Conservation (phyloP, 2,113 vertebrate species). For the Tetraodon nigroviridis region DNA sequence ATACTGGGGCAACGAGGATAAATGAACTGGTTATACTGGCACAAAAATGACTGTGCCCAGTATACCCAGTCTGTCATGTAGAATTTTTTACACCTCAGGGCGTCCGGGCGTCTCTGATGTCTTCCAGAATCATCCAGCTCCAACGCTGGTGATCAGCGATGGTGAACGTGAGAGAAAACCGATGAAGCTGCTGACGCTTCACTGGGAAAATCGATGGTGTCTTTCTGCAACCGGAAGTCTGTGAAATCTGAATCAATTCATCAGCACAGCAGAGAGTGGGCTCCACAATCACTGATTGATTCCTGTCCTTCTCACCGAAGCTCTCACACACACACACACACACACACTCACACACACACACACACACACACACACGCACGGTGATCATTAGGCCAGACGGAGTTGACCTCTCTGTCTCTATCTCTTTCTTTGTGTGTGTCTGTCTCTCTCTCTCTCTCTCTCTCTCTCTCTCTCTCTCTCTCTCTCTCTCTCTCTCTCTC, state of each 20-base stretch:
- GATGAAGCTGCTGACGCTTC: not conserved
- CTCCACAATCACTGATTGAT: conserved; percentile 50
- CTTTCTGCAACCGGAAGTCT: conserved; percentile 27
- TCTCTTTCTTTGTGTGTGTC: no score
- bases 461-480: not conserved
- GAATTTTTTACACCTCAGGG: no score
- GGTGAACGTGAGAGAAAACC: no score
- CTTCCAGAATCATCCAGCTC: no score
- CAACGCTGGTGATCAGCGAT: no score
- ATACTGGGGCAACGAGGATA: no score
- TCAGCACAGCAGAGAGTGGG: conserved; percentile 28
- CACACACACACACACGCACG: no score
- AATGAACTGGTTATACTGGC: no score
- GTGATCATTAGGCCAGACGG: conserved; percentile 49
- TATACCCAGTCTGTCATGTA: no score
- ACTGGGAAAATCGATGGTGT: conserved; percentile 18
- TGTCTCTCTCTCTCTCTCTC: no score
- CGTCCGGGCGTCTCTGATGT: no score
- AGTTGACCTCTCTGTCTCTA: conserved; percentile 6
- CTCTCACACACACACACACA: conserved; percentile 3
- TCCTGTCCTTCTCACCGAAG: conserved; percentile 44
- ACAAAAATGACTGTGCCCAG: no score
- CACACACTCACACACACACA: conserved; percentile 18
- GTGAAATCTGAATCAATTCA: conserved; percentile 43
- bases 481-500: conserved; percentile 14